These are phyloP conservation scores for Syrmaticus mikado DNA, from an alignment of 2,113 vertebrate species.

Conservation along the genomic window DNA sequence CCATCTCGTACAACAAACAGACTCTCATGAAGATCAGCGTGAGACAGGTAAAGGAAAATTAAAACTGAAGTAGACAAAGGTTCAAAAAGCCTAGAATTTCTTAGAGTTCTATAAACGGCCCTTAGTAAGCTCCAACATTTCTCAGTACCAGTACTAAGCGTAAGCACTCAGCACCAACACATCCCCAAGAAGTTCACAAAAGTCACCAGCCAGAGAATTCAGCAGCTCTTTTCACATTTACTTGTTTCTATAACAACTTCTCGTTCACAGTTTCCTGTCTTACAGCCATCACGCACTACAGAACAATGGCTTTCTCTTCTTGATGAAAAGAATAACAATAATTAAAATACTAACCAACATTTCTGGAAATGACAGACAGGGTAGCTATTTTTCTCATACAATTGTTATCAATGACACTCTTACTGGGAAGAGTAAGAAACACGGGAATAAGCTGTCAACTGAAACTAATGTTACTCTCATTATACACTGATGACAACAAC, in stretches of 20 bases:
- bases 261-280: not conserved
- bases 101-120: not conserved
- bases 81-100: not conserved
- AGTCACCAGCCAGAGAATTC: not conserved
- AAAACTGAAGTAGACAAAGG: not conserved
- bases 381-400: not conserved
- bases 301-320: not conserved
- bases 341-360: not conserved
- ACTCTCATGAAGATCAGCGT: not conserved
- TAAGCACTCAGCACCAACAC: not conserved
- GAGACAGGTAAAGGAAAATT: not conserved
- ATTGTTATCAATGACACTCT: not conserved
- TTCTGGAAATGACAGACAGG: not conserved
- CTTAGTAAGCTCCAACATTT: not conserved
- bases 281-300: not conserved
- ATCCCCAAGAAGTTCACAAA: not conserved
- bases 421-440: not conserved
- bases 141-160: not conserved
- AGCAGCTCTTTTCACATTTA: not conserved
- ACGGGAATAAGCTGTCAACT: not conserved
- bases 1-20: not conserved
- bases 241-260: not conserved
- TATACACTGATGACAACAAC: not conserved
- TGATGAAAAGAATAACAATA: not conserved
- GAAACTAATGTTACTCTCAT: not conserved